phyloP scores from a whole-genome alignment of 2,888 invertebrate genomes.

The Cinara cedri region DNA sequence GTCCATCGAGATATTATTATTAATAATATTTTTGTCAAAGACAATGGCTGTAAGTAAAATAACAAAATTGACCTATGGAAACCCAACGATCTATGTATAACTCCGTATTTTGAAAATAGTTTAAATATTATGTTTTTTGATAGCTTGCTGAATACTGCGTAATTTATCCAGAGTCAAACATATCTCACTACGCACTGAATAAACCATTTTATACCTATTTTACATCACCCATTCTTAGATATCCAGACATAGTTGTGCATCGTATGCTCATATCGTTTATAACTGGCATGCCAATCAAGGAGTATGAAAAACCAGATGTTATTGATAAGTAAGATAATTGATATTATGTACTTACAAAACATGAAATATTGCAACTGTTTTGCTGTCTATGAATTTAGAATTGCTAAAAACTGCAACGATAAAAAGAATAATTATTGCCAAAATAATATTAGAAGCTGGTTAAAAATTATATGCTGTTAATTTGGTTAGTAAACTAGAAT shows the following conservation, averaged over 20 bases:
- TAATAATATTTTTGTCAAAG: constrained; percentile 79
- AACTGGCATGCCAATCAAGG: constrained; percentile 65
- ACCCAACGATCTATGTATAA: too few relatives aligned
- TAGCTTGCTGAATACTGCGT: constrained; percentile 51
- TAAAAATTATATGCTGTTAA: constrained; percentile 80
- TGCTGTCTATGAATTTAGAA: constrained; percentile 61
- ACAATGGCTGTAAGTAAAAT: constrained; percentile 75
- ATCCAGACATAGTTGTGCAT: constrained; percentile 91
- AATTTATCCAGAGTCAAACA: constrained; percentile 25
- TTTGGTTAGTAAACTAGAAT: constrained; percentile 74
- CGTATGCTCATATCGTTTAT: constrained; percentile 70
- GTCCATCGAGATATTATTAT: constrained; percentile 66
- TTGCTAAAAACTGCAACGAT: constrained; percentile 82
- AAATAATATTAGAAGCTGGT: constrained; percentile 82
- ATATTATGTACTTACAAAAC: too few relatives aligned
- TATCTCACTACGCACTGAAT: constrained; percentile 84
- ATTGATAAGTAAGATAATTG: constrained; percentile 64
- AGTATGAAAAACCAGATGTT: constrained; percentile 64
- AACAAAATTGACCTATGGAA: background rate
- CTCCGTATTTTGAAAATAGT: background rate
- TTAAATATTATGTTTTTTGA: background rate
- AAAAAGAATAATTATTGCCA: constrained; percentile 85
- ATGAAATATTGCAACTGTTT: too few relatives aligned
- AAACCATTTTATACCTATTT: constrained; percentile 94
- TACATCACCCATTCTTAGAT: constrained; percentile 90